Evolutionary conservation across 1,140 invertebrate species (phyloP).

Genomic region (Drosophila arawakana): DNA sequence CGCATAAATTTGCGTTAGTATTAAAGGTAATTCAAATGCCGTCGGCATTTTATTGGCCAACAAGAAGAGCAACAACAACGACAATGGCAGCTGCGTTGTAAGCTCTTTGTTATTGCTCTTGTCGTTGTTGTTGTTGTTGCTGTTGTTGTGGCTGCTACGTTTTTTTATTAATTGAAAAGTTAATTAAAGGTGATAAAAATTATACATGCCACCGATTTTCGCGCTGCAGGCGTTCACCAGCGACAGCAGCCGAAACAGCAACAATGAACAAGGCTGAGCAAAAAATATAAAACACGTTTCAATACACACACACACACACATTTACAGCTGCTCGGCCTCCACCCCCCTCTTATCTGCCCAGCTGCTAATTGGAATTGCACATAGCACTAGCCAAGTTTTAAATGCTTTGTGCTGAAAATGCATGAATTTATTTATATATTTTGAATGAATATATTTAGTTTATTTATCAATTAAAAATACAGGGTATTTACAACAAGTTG

Average conservation of each 20-base stretch:
- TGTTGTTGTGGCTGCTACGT: conserved; percentile 43
- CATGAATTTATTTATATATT: neutral
- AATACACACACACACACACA: conserved; percentile 68
- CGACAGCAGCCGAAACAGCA: conserved; percentile 40
- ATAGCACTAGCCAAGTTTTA: too few species aligned
- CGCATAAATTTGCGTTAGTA: conserved; percentile 15
- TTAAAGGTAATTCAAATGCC: conserved; percentile 52
- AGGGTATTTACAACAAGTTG: conserved; percentile 68
- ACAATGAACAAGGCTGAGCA: conserved; percentile 22
- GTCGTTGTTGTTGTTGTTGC: conserved; percentile 38
- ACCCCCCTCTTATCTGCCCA: neutral
- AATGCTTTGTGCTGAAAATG: too few species aligned
- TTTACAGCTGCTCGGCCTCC: conserved; percentile 29
- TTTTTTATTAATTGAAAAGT: conserved; percentile 84
- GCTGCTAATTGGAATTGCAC: neutral
- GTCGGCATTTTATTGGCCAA: conserved; percentile 58
- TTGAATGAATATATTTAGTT: conserved; percentile 5
- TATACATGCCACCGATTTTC: conserved; percentile 84
- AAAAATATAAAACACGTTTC: conserved; percentile 67
- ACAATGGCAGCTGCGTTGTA: conserved; percentile 52
- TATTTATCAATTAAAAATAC: conserved; percentile 49
- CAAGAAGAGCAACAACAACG: conserved; percentile 10
- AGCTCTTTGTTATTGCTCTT: conserved; percentile 11
- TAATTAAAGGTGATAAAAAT: conserved; percentile 84
- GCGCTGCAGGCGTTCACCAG: conserved; percentile 77